Base-by-base conservation (phyloP, 1,140 invertebrate species). In the Campoletis sonorensis region DNA sequence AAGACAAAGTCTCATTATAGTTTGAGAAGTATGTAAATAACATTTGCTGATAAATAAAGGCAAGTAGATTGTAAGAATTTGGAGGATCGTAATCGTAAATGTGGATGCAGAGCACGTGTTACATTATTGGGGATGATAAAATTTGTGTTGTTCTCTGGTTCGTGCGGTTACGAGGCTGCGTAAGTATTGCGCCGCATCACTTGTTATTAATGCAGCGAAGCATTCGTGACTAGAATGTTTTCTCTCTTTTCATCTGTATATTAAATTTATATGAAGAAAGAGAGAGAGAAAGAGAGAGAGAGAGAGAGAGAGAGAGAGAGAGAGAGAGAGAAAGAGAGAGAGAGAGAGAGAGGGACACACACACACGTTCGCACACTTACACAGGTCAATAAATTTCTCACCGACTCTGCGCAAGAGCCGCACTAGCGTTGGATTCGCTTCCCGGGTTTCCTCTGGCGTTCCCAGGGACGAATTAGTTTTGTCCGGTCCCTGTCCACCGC, bases 401-500 rank as follows among this genome's bases (percentile, higher is more conserved):
- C 67, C 45, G 79, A 54, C 70, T 58, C 67, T 51, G 67, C 67
- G 79, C 70, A 72, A 79, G 67, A 79, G 51, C 67, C 8, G n/a
- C n/a, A 21, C 45, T 40, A 61, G 26, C 30, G 54, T 77, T 51
- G 51, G 26, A 10, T 67, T 78, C 67, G 72, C 67, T 76, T 54
- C 37, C 77, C 68, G 61, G 76, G 61, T 7, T 78, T 61, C 33
- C 37, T 61, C 58, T 64, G 58, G 26, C 61, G 54, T 67, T 78
- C n/a, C 33, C 76, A 78, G 76, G 76, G 37, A 78, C 58, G 76
- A 78, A 78, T 78, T 78, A 78, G 76, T 78, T 78, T 78, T 78
- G 76, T 78, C 73, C 73, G 49, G 18, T 54, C 26, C 26, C 73
- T 75, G 27, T 49, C 72, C 49, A 4, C 21, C 61, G 11, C 61